Base-by-base conservation (phyloP, 2,888 invertebrate genomes). In the Andrena trimmerana region DNA sequence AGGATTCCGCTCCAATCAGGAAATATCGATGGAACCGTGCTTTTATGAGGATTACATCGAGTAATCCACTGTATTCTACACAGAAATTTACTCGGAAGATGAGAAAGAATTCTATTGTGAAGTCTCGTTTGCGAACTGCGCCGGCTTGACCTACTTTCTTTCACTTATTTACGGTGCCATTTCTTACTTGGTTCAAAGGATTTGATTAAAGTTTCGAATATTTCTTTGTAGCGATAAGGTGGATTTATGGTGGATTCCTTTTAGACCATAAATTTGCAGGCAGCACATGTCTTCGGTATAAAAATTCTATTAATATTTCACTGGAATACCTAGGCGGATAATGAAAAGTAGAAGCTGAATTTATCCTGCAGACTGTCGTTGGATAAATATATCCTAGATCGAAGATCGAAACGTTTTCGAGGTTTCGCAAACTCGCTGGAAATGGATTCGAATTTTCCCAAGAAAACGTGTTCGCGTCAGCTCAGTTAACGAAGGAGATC, bases 241-340 rank as follows among this genome's bases (percentile, higher is more conserved):
- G 29, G 16, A 13, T 13, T 27, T 13, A 27, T 27, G 20, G 5
- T 29, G 8, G 3, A 48, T 42, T 16, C 13, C 13, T 1, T 42
- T 42, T 42, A 4, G 42, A 16, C 10, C 36, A 10, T 10, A 36
- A 36, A 42, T 16, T 13, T 16, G 4, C 42, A 42, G 42, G 1
- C 42, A 42, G 13, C 42, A 42, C 42, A 16, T 42, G n/a, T 33
- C 29, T 33, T 7, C 1, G 27, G 33, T 60, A 6, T 60, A 60
- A 60, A 60, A 33, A 42, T 60, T 60, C 60, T 33, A 60, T 60
- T 60, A 60, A 60, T 60, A 60, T n/a, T 33, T n/a, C 31, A 29
- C n/a, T 60, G 16, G 60, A 2, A 33, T 33, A 1, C 10, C 4
- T 27, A 57, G 27, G 5, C 20, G 16, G 5, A 16, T 16, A 1